Conservation (phyloP, 1,140 invertebrate species). For the Ganaspis sp. region DNA sequence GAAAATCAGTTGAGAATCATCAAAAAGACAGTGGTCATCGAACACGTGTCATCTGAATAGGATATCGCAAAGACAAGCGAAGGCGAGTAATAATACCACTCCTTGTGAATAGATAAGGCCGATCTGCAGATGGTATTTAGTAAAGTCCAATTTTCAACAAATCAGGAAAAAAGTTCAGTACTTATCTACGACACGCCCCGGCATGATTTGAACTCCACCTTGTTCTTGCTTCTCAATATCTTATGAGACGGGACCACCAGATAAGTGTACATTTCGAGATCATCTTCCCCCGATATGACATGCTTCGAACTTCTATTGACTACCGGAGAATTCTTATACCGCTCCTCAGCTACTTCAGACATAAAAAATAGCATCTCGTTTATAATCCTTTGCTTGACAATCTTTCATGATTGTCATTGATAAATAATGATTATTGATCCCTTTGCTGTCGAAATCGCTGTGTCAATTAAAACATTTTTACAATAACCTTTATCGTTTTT, state of each 20-base stretch:
- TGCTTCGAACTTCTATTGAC: conserved; percentile 45
- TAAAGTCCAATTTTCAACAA: conserved; percentile 49
- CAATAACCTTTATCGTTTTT: too few relatives aligned
- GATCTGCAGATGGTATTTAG: conserved; percentile 45
- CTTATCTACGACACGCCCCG: conserved; percentile 46
- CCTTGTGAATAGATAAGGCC: conserved; percentile 43
- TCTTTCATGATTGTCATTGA: too few relatives aligned
- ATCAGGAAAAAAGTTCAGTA: conserved; percentile 44
- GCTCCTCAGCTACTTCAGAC: too few relatives aligned
- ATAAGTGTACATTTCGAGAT: conserved; percentile 47
- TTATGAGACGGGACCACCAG: conserved; percentile 36
- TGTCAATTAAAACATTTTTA: too few relatives aligned
- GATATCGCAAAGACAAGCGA: conserved; percentile 45
- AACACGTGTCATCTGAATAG: conserved; percentile 3
- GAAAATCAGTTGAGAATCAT: neutral
- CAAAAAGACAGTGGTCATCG: neutral
- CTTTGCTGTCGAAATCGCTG: too few relatives aligned
- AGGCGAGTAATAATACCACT: conserved; percentile 34
- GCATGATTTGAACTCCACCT: conserved; percentile 44
- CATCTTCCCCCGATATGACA: conserved; percentile 44
- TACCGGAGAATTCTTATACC: neutral
- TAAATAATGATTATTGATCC: too few relatives aligned
- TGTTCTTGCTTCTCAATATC: conserved; percentile 40
- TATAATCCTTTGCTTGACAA: too few relatives aligned
- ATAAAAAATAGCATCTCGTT: too few relatives aligned